phyloP scores from a whole-genome alignment of 2,797 vertebrate genomes.

The Myotis findleyi region DNA sequence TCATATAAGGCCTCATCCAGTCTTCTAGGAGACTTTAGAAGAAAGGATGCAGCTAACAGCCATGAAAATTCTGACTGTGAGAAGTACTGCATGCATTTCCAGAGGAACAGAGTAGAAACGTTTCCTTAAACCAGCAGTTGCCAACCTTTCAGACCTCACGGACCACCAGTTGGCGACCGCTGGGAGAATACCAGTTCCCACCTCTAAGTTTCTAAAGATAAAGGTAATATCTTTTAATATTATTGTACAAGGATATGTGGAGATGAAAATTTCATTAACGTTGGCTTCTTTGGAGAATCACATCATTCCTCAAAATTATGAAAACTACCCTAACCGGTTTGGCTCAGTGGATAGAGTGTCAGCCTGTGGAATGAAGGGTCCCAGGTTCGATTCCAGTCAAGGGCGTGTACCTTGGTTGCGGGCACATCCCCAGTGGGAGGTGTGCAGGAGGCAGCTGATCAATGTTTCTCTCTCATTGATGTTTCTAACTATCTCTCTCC shows the following conservation, averaged over 20 bases:
- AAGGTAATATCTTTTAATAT: conserved; percentile 26
- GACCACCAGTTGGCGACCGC: no score
- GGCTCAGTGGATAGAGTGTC: no score
- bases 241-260: neutral
- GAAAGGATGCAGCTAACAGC: neutral
- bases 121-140: no score
- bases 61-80: neutral
- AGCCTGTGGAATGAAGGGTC: no score
- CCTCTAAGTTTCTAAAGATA: neutral
- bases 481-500: no score
- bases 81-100: neutral
- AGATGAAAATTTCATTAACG: conserved; percentile 1
- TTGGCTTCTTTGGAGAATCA: conserved; percentile 43
- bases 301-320: neutral
- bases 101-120: neutral
- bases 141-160: no score
- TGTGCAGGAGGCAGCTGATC: no score
- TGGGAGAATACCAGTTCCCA: neutral
- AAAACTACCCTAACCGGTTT: neutral
- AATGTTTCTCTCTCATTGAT: no score
- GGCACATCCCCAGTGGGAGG: no score
- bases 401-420: no score
- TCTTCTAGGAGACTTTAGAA: neutral
- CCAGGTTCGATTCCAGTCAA: no score
- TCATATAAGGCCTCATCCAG: neutral